Evolutionary conservation across 1,140 invertebrate genomes (phyloP), one percentile per base, ranked within the genome.

Genomic region (Scaptomyza hsui): DNA sequence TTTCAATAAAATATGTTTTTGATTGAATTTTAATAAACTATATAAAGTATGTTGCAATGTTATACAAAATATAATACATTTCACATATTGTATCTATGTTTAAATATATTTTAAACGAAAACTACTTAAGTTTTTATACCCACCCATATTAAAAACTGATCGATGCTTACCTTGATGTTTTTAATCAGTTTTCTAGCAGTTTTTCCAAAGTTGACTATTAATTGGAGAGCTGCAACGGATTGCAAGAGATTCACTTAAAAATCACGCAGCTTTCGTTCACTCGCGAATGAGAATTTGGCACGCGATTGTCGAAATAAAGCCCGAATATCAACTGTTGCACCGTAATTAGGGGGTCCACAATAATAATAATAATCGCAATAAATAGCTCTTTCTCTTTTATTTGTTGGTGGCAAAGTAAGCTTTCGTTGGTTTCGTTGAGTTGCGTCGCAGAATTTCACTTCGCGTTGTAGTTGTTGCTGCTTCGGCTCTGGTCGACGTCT

Each of bases 291-390:
- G 69, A 47, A 29, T 52, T 68, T 18, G 51, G 49, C 79, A 79
- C 75, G 74, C 69, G 71, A 78, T 67, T 75, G 61, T 78, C 72
- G 61, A 79, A 60, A 72, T n/a, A n/a, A 57, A 48, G 57, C 80
- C 81, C 78, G 32, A 69, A 64, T 72, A 37, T 74, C 82, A 88
- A 82, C 82, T 76, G 60, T 63, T 70, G 72, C 82, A 86, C 78
- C 42, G 56, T 18, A 29, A 53, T 61, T 45, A 18, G n/a, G 19
- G 2, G 41, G 7, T 24, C 16, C 42, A 37, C 56, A 16, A 9
- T 16, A 41, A 62, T 35, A 24, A 35, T 55, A 15, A 16, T 26
- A n/a, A 32, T 9, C 9, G 15, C 42, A 47, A 69, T 29, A 56
- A 37, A 69, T 81, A 68, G 61, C 42, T 72, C 44, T 62, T 47